Evolutionary conservation across 2,113 vertebrate genomes (phyloP).

Genomic region (Triplophysa dalaica): DNA sequence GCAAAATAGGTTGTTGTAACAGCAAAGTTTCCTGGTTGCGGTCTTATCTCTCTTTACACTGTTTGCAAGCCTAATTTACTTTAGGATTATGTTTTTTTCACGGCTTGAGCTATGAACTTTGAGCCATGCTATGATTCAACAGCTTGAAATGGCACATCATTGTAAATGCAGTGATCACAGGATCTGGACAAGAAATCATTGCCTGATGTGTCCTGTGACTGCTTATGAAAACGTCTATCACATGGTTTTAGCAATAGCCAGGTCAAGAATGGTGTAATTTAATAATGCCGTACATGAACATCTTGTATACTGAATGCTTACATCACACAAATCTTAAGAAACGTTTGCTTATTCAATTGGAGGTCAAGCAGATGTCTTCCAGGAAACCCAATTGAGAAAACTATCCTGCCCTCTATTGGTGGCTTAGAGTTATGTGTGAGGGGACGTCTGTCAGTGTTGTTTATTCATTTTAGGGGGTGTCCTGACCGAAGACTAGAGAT

Average conservation of each 20-base stretch:
- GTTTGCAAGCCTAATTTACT: not conserved
- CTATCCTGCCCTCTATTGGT: constrained; percentile 53
- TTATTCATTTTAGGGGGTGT: not conserved
- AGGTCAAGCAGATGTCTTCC: constrained; percentile 10
- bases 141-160: not conserved
- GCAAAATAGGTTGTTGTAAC: constrained; percentile 46
- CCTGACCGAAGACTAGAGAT: not conserved
- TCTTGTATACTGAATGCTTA: not conserved
- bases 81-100: not conserved
- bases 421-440: not conserved
- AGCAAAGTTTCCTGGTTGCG: constrained; percentile 15
- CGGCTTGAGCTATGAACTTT: not conserved
- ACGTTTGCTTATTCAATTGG: not conserved
- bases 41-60: not conserved
- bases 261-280: constrained; percentile 30
- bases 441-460: not conserved
- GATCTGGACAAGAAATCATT: constrained; percentile 3
- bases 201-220: constrained; percentile 38
- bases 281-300: constrained; percentile 22
- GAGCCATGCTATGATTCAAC: constrained; percentile 1
- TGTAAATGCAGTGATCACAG: constrained; percentile 30
- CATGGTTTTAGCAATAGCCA: constrained; percentile 19
- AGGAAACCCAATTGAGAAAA: constrained; percentile 6
- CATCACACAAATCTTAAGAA: not conserved
- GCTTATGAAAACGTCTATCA: constrained; percentile 11